Base-by-base conservation (phyloP, 2,797 vertebrate species). In the Darevskia mixta region DNA sequence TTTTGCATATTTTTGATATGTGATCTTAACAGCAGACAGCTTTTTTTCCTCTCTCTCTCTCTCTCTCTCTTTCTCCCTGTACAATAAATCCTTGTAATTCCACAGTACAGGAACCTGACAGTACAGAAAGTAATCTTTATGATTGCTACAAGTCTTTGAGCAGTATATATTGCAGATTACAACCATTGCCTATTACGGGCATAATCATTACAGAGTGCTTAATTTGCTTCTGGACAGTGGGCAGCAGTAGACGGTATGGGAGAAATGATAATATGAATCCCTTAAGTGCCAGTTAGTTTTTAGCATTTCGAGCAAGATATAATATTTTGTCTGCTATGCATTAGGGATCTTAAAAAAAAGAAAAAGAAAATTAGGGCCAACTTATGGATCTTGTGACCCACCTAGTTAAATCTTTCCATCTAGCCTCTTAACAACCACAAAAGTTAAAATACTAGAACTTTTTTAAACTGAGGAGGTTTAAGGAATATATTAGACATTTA, bases 1-100 rank as follows among this genome's bases (percentile, higher is more conserved):
- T 94, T 96, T 92, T 94, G 88, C 93, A 92, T 96, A 92, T 94
- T 94, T 95, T 90, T 94, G 91, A 94, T 92, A 94, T 87, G 91
- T 88, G 92, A 95, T 94, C 90, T 93, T 94, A 95, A 93, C 92
- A 95, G 89, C 77, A 90, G 82, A 94, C 86, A 92, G 92, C 83
- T 94, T 92, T 72, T 88, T 8, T 8, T 92, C 10, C 61, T n/a
- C n/a, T n/a, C n/a, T n/a, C n/a, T n/a, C n/a, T n/a, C 58, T 23
- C 58, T 61, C 58, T 20, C 58, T 93, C 90, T 86, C 85, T 88
- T 85, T 32, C 35, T 18, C 58, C 89, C 87, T 90, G 78, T 80
- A 90, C 79, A 94, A 93, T 94, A 95, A 96, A 95, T 95, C 93
- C 92, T 90, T 80, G 76, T 94, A 95, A 93, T 92, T 92, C 93